Evolutionary conservation across 1,140 invertebrate genomes (phyloP).

Genomic region (Nylanderia fulva): DNA sequence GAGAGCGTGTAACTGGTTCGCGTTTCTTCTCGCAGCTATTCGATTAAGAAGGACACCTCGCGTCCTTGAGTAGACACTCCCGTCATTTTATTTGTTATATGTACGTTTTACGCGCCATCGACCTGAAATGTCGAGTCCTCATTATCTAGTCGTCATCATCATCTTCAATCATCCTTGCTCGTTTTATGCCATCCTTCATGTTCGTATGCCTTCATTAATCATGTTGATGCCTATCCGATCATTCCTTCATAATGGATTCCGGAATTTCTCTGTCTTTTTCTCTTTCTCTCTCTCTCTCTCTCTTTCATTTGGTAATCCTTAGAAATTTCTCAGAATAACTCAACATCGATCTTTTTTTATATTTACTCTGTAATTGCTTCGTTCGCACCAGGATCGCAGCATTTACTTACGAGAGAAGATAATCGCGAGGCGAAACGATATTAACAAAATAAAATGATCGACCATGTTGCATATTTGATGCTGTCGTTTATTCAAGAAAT

Average conservation of each 20-base stretch:
- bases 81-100: slow-evolving; percentile 24
- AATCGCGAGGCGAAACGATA: slow-evolving; percentile 9
- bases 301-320: slow-evolving; percentile 8
- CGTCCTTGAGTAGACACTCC: slow-evolving; percentile 16
- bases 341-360: slow-evolving; percentile 19
- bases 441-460: slow-evolving; percentile 43
- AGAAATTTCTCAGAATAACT: not conserved
- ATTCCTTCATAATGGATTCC: slow-evolving; percentile 29
- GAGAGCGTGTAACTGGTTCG: slow-evolving; percentile 1
- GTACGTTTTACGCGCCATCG: slow-evolving; percentile 32
- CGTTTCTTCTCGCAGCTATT: slow-evolving; percentile 8
- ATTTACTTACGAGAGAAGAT: slow-evolving; percentile 28
- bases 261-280: slow-evolving; percentile 1
- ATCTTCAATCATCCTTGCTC: slow-evolving; percentile 52
- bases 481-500: slow-evolving; percentile 27
- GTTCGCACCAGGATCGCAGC: slow-evolving; percentile 47
- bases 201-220: slow-evolving; percentile 42
- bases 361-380: slow-evolving; percentile 25
- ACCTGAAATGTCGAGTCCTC: slow-evolving; percentile 45
- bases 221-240: slow-evolving; percentile 43
- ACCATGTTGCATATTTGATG: not conserved
- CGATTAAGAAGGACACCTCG: slow-evolving; percentile 45
- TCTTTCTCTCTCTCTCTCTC: too few relatives aligned
- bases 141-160: slow-evolving; percentile 58
- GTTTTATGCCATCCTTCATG: slow-evolving; percentile 39